Evolutionary conservation across 2,888 invertebrate genomes (phyloP), one percentile per base, ranked within the genome.

Genomic region (Psococerastis gibbosa): DNA sequence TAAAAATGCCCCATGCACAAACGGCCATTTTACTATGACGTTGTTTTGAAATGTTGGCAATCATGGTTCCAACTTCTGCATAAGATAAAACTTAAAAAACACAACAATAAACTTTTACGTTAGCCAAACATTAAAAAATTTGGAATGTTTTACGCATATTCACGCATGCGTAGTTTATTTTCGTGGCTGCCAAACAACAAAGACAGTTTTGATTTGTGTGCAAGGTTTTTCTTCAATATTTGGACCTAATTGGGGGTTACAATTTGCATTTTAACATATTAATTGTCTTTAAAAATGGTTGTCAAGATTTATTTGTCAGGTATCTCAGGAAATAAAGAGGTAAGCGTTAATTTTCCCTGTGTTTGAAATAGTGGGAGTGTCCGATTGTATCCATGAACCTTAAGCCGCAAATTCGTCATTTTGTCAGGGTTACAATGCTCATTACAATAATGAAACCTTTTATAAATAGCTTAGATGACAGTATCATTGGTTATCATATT

Each of bases 261-360:
- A n/a, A n/a, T n/a, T n/a, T n/a, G n/a, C n/a, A n/a, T n/a, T n/a
- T n/a, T n/a, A n/a, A n/a, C n/a, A n/a, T n/a, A 33, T 16, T 33
- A 16, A 16, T 33, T 33, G 33, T 33, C 17, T 33, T 35, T 42
- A 32, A 50, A 47, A 63, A 89, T 89, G 88, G 85, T 81, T 64
- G 78, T 89, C 57, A 88, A 85, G 73, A 75, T 89, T 52, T 89
- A 83, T 66, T 70, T 88, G 60, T 87, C 87, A 63, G 87, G 87
- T 58, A 87, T 87, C 68, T 88, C 87, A 59, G 88, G 87, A 57
- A 88, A 85, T 64, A 87, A 89, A 69, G 88, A 89, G 80, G 88
- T 85, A 68, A 71, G 74, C 67, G 48, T 44, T 22, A 8, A 33
- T 32, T 20, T 27, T 23, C 22, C 31, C 22, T 31, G n/a, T 23